These are phyloP conservation scores for Polyergus mexicanus DNA, from an alignment of 1,140 invertebrate genomes.

Conservation along the genomic window DNA sequence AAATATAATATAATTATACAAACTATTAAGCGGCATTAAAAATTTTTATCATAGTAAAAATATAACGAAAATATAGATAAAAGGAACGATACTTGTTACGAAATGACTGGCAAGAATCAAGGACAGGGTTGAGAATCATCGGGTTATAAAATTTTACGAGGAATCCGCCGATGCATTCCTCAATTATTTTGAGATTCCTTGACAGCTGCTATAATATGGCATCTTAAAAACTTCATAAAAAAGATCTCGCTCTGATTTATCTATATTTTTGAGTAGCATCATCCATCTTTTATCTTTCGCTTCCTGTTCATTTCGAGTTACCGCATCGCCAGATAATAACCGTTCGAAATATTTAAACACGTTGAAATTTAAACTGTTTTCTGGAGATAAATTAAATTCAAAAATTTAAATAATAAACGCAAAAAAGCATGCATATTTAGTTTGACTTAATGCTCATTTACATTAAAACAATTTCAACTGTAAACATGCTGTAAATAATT, in stretches of 20 bases:
- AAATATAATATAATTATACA: neutral
- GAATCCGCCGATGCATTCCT: neutral
- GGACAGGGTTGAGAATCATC: neutral
- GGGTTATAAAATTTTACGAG: neutral
- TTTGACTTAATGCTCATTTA: neutral
- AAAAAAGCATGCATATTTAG: neutral
- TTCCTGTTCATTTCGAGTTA: neutral
- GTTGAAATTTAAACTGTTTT: too few relatives aligned
- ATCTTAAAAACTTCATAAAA: neutral
- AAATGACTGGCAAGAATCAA: neutral
- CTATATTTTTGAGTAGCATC: neutral
- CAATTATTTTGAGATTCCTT: neutral
- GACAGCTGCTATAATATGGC: neutral
- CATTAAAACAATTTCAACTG: neutral
- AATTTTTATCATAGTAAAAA: neutral
- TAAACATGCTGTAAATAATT: neutral
- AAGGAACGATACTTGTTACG: neutral
- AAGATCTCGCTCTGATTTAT: neutral
- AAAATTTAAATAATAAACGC: neutral
- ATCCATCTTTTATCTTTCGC: slow-evolving; percentile 13
- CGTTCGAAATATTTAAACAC: too few relatives aligned
- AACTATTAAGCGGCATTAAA: neutral
- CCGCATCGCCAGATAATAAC: neutral
- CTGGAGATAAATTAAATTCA: too few relatives aligned
- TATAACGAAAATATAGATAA: neutral